phyloP scores from a whole-genome alignment of 2,113 vertebrate species.

The Aspidoscelis tigris region DNA sequence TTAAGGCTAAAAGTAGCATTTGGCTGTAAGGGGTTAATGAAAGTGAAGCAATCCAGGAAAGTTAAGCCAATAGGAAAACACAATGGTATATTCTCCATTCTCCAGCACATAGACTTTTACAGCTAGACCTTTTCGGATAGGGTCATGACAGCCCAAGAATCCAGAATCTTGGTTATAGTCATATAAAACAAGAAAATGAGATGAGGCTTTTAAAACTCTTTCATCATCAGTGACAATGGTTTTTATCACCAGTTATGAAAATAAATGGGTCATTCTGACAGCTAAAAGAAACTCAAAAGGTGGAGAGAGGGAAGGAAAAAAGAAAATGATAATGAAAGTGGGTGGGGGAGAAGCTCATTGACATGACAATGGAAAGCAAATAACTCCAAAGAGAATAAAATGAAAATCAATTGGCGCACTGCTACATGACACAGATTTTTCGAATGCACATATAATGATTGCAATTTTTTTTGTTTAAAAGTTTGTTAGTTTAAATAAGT shows the following conservation, averaged over 20 bases:
- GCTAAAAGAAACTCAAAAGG: background rate
- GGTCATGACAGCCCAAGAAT: background rate
- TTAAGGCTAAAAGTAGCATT: background rate
- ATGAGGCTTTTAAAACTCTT: background rate
- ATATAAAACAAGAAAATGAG: background rate
- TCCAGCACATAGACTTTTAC: background rate
- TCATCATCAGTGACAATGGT: background rate
- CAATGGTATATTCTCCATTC: background rate
- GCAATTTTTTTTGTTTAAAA: conserved; percentile 2
- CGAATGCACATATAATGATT: background rate
- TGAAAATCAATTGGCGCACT: conserved; percentile 13
- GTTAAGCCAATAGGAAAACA: background rate
- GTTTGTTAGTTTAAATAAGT: conserved; percentile 24
- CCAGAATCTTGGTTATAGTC: background rate
- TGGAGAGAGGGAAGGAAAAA: background rate
- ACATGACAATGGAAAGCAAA: conserved; percentile 3
- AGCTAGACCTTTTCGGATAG: background rate
- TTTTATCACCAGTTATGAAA: conserved; percentile 10
- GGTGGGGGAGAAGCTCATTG: background rate
- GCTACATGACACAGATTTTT: conserved; percentile 3
- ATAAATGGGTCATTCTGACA: background rate
- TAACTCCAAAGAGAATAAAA: background rate
- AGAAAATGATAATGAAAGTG: conserved; percentile 3
- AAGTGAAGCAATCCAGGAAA: background rate
- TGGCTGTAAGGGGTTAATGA: background rate